A percentile compares a stretch with the other conserved stretches of the same genome.
Conservation (phyloP, 2,797 vertebrate genomes). For the Eptatretus atami region DNA sequence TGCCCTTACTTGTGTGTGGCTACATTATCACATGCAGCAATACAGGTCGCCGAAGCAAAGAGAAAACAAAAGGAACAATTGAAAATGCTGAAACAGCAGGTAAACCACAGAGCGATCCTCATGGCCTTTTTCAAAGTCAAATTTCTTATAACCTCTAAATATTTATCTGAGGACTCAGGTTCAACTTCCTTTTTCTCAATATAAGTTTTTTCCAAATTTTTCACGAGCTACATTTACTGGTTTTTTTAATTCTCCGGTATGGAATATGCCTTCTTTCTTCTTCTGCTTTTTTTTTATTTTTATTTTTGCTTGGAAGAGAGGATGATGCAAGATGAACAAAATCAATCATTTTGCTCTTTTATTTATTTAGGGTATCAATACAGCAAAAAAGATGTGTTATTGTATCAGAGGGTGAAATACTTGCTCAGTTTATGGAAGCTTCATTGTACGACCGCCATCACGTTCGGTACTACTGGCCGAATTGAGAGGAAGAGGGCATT, state of each 20-base stretch:
- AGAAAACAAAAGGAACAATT: slow-evolving; percentile 67
- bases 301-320: no score
- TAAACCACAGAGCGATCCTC: slow-evolving; percentile 15
- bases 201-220: not conserved
- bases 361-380: no score
- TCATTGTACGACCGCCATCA: no score
- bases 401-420: no score
- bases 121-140: not conserved
- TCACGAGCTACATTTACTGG: not conserved
- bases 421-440: no score
- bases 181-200: not conserved
- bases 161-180: not conserved
- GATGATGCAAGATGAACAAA: no score
- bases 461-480: no score
- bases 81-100: slow-evolving; percentile 82
- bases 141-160: slow-evolving; percentile 8
- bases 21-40: slow-evolving; percentile 21
- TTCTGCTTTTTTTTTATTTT: no score
- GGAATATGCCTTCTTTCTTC: not conserved
- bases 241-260: not conserved
- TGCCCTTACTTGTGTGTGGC: no score
- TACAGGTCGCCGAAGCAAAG: slow-evolving; percentile 62
- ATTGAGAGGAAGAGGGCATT: no score
- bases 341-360: no score
- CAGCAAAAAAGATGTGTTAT: no score